Conservation (phyloP, 1,140 invertebrate genomes). For the Periplaneta americana region DNA sequence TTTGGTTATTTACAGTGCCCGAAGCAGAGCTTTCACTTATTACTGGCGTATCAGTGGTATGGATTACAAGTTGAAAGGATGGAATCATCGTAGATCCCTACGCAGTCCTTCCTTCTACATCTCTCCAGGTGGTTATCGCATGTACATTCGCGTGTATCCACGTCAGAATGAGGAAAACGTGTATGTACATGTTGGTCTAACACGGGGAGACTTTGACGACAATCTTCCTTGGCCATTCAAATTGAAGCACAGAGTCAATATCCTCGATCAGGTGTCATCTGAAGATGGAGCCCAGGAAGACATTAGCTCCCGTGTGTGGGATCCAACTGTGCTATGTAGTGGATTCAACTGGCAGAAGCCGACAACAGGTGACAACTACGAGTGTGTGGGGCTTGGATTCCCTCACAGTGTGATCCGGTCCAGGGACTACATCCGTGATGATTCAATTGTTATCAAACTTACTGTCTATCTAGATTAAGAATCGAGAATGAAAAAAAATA, state of each 20-base stretch:
- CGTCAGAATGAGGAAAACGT: slow-evolving; percentile 35
- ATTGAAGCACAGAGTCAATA: slow-evolving; percentile 33
- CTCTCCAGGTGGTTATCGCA: slow-evolving; percentile 26
- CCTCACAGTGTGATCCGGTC: slow-evolving; percentile 34
- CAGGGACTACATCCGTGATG: slow-evolving; percentile 35
- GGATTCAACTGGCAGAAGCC: slow-evolving; percentile 42
- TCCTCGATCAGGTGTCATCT: slow-evolving; percentile 37
- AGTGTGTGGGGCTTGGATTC: slow-evolving; percentile 43
- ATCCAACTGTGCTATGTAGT: slow-evolving; percentile 40
- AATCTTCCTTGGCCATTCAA: slow-evolving; percentile 41
- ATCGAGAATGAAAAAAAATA: no score
- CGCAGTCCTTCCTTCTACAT: slow-evolving; percentile 41
- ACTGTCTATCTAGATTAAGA: slow-evolving; percentile 36
- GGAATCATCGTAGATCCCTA: slow-evolving; percentile 34
- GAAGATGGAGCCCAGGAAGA: slow-evolving; percentile 27
- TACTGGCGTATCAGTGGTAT: slow-evolving; percentile 39
- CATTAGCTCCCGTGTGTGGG: slow-evolving; percentile 40
- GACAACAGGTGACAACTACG: slow-evolving; percentile 37
- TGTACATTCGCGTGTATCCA: slow-evolving; percentile 38
- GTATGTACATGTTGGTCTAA: slow-evolving; percentile 41
- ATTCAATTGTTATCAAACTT: slow-evolving; percentile 39
- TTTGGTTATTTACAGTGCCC: not conserved
- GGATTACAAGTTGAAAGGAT: slow-evolving; percentile 35
- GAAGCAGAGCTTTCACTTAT: slow-evolving; percentile 35
- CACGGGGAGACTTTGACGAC: slow-evolving; percentile 33